phyloP scores from a whole-genome alignment of 2,888 invertebrate species.

The Pandemis corylana region DNA sequence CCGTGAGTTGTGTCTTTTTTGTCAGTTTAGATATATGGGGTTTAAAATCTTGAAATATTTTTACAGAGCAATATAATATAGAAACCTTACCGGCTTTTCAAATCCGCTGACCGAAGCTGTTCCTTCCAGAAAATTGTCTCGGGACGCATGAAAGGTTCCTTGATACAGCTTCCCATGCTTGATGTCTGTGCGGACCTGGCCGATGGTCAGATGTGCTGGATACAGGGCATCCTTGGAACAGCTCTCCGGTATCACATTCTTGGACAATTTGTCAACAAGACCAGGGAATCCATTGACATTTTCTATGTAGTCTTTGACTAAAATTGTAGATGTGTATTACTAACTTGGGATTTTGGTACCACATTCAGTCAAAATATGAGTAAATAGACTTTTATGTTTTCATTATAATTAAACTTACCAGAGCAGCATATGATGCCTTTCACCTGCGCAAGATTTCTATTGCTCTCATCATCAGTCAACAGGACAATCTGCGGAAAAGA shows the following conservation, averaged over 20 bases:
- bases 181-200: slow-evolving; percentile 91
- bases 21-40: too few relatives aligned
- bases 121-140: slow-evolving; percentile 98
- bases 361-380: too few relatives aligned
- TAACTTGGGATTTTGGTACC: not conserved
- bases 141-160: slow-evolving; percentile 93
- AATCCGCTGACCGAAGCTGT: slow-evolving; percentile 91
- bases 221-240: slow-evolving; percentile 88
- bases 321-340: slow-evolving; percentile 49
- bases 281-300: slow-evolving; percentile 87
- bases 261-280: slow-evolving; percentile 93
- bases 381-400: too few relatives aligned
- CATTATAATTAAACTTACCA: slow-evolving; percentile 77
- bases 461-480: slow-evolving; percentile 93
- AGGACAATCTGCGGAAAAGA: slow-evolving; percentile 87
- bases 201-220: slow-evolving; percentile 93
- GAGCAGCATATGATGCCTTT: slow-evolving; percentile 89
- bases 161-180: slow-evolving; percentile 90
- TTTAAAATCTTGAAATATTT: too few relatives aligned
- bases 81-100: slow-evolving; percentile 89
- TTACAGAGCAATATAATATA: not conserved
- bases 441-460: slow-evolving; percentile 88
- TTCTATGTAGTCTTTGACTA: slow-evolving; percentile 91
- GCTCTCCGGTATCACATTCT: slow-evolving; percentile 86
- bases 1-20: too few relatives aligned